A percentile compares a stretch with the other conserved stretches of the same genome.
Conservation (phyloP, 92 coral and sea anemone genomes). For the Palythoa heliodiscus region DNA sequence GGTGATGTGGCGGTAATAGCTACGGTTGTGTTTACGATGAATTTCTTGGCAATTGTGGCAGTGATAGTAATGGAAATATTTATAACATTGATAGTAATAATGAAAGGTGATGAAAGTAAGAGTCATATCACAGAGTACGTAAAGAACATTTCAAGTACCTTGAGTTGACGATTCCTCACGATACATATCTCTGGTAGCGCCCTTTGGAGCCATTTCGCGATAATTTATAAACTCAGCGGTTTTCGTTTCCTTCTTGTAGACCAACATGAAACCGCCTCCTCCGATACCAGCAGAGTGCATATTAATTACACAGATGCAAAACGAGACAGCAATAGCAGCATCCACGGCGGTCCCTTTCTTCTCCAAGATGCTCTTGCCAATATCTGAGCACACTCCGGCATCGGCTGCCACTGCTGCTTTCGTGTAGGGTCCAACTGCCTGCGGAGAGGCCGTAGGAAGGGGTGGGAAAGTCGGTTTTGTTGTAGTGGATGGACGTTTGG, state of each 20-base stretch:
- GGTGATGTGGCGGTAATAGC: too few species aligned
- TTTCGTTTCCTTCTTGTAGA: slow-evolving; percentile 42
- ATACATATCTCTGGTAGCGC: slow-evolving; percentile 52
- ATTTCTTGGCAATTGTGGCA: background rate
- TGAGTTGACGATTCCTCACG: background rate
- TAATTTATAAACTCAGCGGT: slow-evolving; percentile 60
- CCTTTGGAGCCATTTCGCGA: slow-evolving; percentile 66
- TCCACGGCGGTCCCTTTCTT: slow-evolving; percentile 60
- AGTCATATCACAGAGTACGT: too few species aligned
- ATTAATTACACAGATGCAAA: slow-evolving; percentile 62
- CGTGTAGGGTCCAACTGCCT: slow-evolving; percentile 67
- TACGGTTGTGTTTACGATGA: too few species aligned
- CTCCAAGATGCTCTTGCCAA: slow-evolving; percentile 54
- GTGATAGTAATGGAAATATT: background rate
- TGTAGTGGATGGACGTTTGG: background rate
- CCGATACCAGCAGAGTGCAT: slow-evolving; percentile 74
- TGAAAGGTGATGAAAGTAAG: background rate
- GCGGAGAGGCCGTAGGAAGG: slow-evolving; percentile 58
- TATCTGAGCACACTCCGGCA: slow-evolving; percentile 66
- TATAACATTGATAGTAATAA: background rate
- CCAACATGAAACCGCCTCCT: slow-evolving; percentile 65
- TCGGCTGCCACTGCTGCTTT: slow-evolving; percentile 75
- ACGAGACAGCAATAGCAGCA: slow-evolving; percentile 59
- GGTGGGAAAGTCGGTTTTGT: slow-evolving; percentile 23
- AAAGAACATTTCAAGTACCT: background rate